These are phyloP conservation scores for Nesidiocoris tenuis DNA, from an alignment of 2,888 invertebrate species.

Conservation along the genomic window DNA sequence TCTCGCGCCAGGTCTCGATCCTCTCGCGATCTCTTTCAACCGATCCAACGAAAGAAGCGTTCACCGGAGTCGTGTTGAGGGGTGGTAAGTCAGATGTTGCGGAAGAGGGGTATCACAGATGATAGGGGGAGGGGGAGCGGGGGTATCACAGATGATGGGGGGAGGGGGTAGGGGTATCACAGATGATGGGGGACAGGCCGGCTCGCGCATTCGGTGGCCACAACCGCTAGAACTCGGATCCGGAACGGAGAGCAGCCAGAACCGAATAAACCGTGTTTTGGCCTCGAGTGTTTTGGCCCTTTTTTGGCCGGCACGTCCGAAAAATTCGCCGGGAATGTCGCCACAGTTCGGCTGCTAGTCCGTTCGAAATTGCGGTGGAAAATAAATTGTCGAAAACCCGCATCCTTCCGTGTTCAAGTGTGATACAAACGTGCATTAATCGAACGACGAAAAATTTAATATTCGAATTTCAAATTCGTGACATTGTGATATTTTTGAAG, in stretches of 20 bases:
- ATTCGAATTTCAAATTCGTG: not conserved
- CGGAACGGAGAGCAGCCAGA: not conserved
- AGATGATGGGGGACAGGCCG: constrained; percentile 18
- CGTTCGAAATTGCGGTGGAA: not conserved
- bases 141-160: not conserved
- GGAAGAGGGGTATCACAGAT: not conserved
- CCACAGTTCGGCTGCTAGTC: not conserved
- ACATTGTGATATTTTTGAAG: not conserved
- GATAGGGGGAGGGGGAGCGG: not conserved
- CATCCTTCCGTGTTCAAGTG: not conserved
- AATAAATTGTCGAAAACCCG: not conserved
- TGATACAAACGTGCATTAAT: constrained; percentile 29
- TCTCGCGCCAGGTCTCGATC: no score
- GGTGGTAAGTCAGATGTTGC: no score
- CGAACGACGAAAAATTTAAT: constrained; percentile 2
- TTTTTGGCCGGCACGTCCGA: not conserved
- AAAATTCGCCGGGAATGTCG: not conserved
- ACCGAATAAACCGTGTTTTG: not conserved
- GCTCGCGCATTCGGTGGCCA: constrained; percentile 11
- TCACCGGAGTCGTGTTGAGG: no score
- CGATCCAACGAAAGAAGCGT: no score
- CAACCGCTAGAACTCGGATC: not conserved
- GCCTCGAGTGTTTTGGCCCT: not conserved
- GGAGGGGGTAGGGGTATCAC: not conserved
- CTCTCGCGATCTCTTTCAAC: no score